These are phyloP conservation scores for Leuctra nigra DNA, from an alignment of 2,888 invertebrate genomes.

Conservation along the genomic window DNA sequence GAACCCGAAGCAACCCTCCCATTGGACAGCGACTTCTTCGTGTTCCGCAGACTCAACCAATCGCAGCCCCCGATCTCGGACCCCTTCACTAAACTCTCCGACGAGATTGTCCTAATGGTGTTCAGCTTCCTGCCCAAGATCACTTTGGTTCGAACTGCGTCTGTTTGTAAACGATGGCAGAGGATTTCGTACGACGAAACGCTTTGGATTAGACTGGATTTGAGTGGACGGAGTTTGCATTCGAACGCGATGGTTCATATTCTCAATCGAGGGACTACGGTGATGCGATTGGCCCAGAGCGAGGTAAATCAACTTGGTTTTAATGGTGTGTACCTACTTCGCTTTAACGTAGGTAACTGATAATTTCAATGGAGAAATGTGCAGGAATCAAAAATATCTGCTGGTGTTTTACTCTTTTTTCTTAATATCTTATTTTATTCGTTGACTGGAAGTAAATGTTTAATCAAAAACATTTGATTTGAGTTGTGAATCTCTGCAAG, in stretches of 20 bases:
- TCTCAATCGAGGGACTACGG: slow-evolving; percentile 67
- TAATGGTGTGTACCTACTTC: too few relatives aligned
- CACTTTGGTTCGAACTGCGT: slow-evolving; percentile 59
- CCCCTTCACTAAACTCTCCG: slow-evolving; percentile 67
- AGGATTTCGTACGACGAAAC: slow-evolving; percentile 75
- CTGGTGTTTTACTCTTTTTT: too few relatives aligned
- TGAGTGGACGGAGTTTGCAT: slow-evolving; percentile 61
- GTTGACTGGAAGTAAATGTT: too few relatives aligned
- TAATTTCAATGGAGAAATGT: too few relatives aligned
- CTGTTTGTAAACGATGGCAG: slow-evolving; percentile 73
- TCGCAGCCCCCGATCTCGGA: slow-evolving; percentile 39
- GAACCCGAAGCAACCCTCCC: slow-evolving; percentile 18
- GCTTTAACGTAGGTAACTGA: too few relatives aligned
- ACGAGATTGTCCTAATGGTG: slow-evolving; percentile 78
- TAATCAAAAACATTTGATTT: too few relatives aligned
- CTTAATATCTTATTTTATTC: too few relatives aligned
- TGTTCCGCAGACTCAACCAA: slow-evolving; percentile 25
- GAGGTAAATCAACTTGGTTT: slow-evolving; percentile 49
- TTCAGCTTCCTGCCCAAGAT: slow-evolving; percentile 78
- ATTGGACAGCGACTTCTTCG: slow-evolving; percentile 26
- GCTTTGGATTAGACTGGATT: slow-evolving; percentile 78
- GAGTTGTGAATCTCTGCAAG: too few relatives aligned
- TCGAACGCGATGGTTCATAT: slow-evolving; percentile 66
- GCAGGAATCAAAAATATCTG: too few relatives aligned
- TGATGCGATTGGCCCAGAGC: slow-evolving; percentile 70